Conservation (phyloP, 2,888 invertebrate genomes). For the Apoda limacodes region DNA sequence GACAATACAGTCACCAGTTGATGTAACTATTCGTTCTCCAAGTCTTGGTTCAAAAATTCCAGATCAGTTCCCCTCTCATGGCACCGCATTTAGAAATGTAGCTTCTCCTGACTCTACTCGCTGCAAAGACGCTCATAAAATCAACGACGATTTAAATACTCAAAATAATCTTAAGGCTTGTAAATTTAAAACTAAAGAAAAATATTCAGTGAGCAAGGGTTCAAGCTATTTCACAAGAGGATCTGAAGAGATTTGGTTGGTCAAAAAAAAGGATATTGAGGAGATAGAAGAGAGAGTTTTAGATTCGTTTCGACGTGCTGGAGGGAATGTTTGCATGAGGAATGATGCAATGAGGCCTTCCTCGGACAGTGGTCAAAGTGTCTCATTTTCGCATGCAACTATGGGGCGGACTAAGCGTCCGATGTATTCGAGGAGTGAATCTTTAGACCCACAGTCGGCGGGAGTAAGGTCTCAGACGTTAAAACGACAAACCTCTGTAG, state of each 20-base stretch:
- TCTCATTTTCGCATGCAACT: constrained; percentile 37
- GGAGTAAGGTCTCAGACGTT: constrained; percentile 47
- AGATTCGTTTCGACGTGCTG: constrained; percentile 54
- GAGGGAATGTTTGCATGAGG: constrained; percentile 38
- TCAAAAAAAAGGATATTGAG: constrained; percentile 64
- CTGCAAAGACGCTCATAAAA: constrained; percentile 24
- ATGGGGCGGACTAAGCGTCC: constrained; percentile 39
- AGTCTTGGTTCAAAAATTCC: constrained; percentile 51
- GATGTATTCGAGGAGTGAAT: constrained; percentile 53
- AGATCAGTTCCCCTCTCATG: constrained; percentile 58
- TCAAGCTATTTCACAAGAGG: constrained; percentile 60
- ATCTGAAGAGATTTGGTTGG: constrained; percentile 62
- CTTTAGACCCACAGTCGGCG: constrained; percentile 49
- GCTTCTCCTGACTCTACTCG: constrained; percentile 41
- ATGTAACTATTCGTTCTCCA: constrained; percentile 56
- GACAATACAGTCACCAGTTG: constrained; percentile 47
- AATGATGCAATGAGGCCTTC: constrained; percentile 36
- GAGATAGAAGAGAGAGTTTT: constrained; percentile 59
- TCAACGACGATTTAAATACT: constrained; percentile 42
- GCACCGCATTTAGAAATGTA: constrained; percentile 62
- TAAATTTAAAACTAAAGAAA: constrained; percentile 49
- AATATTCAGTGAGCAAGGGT: constrained; percentile 54
- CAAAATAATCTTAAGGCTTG: constrained; percentile 47
- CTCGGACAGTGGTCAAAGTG: constrained; percentile 41
- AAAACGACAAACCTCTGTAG: constrained; percentile 54